A percentile compares a stretch with the other conserved stretches of the same genome.
Conservation (phyloP, 2,888 invertebrate species). For the Noctua comes region DNA sequence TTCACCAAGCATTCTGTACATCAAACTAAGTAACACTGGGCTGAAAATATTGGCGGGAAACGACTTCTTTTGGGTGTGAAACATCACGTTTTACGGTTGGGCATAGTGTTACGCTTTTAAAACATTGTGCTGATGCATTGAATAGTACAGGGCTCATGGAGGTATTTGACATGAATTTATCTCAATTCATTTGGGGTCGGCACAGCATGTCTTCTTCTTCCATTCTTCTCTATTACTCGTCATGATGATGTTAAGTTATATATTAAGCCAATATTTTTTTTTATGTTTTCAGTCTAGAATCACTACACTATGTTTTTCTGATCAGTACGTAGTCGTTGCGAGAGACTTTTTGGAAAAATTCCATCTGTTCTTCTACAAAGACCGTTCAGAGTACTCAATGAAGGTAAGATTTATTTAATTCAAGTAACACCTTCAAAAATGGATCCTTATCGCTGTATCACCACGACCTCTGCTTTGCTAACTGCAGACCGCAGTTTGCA, state of each 20-base stretch:
- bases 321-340: neutral
- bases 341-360: conserved; percentile 20
- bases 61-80: too few species aligned
- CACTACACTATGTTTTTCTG: conserved; percentile 24
- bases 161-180: too few species aligned
- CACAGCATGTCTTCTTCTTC: too few species aligned
- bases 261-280: neutral
- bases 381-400: conserved; percentile 37
- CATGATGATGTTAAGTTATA: too few species aligned
- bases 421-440: neutral
- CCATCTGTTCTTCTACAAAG: conserved; percentile 32
- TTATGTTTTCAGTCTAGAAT: conserved; percentile 32
- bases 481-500: neutral
- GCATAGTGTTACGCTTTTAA: neutral
- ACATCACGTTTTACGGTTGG: too few species aligned
- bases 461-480: neutral
- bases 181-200: too few species aligned
- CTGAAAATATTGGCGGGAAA: too few species aligned
- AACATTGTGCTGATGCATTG: neutral
- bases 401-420: conserved; percentile 16
- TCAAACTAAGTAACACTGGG: neutral
- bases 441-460: too few species aligned
- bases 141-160: neutral
- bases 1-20: too few species aligned
- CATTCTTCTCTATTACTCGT: too few species aligned